Base-by-base conservation (phyloP, 2,888 invertebrate species). In the Megalurothrips usitatus region DNA sequence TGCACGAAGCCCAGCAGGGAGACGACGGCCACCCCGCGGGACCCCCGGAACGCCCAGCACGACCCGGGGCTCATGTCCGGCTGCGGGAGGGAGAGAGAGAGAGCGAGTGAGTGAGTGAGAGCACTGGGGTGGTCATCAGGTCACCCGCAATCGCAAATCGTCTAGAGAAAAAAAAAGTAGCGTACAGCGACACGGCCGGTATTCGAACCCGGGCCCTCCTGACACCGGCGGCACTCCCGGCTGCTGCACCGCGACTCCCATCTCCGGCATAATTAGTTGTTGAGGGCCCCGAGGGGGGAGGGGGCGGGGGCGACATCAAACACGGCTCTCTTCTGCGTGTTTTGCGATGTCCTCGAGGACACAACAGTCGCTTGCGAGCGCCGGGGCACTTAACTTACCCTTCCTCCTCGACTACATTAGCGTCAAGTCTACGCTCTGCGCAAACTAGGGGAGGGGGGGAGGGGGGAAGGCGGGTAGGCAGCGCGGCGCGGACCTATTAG, bases 31-130 rank as follows among this genome's bases (percentile, higher is more conserved):
- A 86, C 88, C 10, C 90, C 91, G 58, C 85, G 83, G 26, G 84
- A 82, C 8, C 90, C 90, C 82, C 87, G 87, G 85, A 91, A 91
- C 10, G 91, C 89, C 91, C 91, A 91, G 85, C 91, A 91, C 83
- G 90, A 88, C 26, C 91, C 91, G 47, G 90, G 90, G 63, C 86
- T 84, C 10, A 88, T 82, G 43, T 81, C 81, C 12, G 84, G 83
- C 81, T 83, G 23, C 47, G 82, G 58, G 49, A 82, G 34, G 14
- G 52, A 52, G 19, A n/a, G n/a, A n/a, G n/a, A n/a, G n/a, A n/a
- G n/a, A n/a, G n/a, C n/a, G n/a, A n/a, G n/a, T 14, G 52, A 1
- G 52, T 1, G 49, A 49, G 49, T 11, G 49, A 49, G 49, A 49
- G 12, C 49, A 49, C 10, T 12, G 12, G 49, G 49, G 10, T 11